Percentiles rank a stretch among this genome's conserved stretches.
phyloP scores from a whole-genome alignment of 1,140 invertebrate genomes.

The Drosophila prosaltans region DNA sequence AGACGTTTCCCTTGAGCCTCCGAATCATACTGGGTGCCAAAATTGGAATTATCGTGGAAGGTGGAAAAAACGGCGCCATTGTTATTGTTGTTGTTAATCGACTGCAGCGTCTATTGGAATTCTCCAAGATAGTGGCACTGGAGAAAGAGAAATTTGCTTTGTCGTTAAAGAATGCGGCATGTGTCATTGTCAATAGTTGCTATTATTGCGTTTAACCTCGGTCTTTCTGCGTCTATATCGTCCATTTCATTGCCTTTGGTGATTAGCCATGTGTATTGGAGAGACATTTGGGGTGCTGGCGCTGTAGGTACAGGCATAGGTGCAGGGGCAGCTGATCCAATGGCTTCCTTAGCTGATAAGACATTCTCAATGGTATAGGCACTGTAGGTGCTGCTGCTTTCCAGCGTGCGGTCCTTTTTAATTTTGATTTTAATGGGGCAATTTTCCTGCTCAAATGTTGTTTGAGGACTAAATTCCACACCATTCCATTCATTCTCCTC shows the following conservation, averaged over 20 bases:
- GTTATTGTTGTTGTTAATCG: constrained; percentile 60
- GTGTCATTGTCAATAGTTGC: constrained; percentile 51
- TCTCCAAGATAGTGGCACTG: constrained; percentile 70
- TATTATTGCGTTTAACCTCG: constrained; percentile 70
- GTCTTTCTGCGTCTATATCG: constrained; percentile 53
- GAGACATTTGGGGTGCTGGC: constrained; percentile 38
- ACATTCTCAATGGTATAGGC: constrained; percentile 76
- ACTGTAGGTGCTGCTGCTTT: constrained; percentile 74
- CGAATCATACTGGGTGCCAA: constrained; percentile 77
- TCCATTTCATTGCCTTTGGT: constrained; percentile 40
- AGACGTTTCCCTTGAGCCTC: constrained; percentile 76
- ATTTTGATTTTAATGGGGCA: constrained; percentile 81
- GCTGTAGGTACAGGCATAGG: constrained; percentile 19
- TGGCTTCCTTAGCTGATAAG: constrained; percentile 64
- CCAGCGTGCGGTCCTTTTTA: constrained; percentile 67
- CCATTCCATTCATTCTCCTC: constrained; percentile 52
- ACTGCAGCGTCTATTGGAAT: constrained; percentile 67
- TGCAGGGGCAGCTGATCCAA: constrained; percentile 29
- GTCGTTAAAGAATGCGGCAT: constrained; percentile 72
- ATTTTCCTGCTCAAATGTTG: constrained; percentile 69
- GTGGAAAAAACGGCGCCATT: constrained; percentile 71
- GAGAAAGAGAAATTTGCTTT: constrained; percentile 81
- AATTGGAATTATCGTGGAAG: constrained; percentile 82
- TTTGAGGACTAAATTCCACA: constrained; percentile 64
- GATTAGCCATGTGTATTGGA: constrained; percentile 32